Evolutionary conservation across 2,113 vertebrate species (phyloP), one percentile per base, ranked within the genome.

Genomic region (Rhea americana): DNA sequence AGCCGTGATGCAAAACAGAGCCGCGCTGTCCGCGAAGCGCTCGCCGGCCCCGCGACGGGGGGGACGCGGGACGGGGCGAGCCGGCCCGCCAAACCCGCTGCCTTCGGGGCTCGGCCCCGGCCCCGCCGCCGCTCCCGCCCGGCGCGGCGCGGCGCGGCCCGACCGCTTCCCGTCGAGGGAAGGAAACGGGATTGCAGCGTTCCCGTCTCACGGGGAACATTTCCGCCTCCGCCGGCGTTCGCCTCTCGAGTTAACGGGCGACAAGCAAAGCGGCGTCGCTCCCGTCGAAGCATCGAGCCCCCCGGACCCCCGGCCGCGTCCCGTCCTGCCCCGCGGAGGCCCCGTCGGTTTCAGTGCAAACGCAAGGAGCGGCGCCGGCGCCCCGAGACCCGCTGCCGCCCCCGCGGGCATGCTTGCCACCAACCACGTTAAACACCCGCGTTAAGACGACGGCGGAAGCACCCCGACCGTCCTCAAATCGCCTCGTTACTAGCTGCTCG

Each of bases 1-100:
- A 94, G 79, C 37, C 3, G 85, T 96, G 96, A 97, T 96, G 93
- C 93, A 96, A 96, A 97, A 86, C 97, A 97, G 97, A 97, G 28
- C 95, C 70, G 74, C 89, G 87, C 95, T 95, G 96, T 95, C 96
- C 90, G 11, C 8, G 50, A 71, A 83, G 73, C 78, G 78, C 87
- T 88, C 62, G 68, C 84, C 0, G 0, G 89, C 91, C 91, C 91
- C 13, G 7, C 81, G 81, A 50, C 0, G 0, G 25, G 0, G 24
- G 82, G 61, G 53, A 82, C 86, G 26, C 3, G 39, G 61, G 51
- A 87, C 74, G 32, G 41, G 77, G 62, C 35, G 35, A 35, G 35
- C 35, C 35, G 35, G 35, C 35, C 35, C 35, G 35, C 35, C 35
- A 35, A 35, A 35, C 35, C 35, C 35, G 35, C 35, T 35, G 35